Conservation (phyloP, 2,797 vertebrate genomes). For the Coregonus ussuriensis region DNA sequence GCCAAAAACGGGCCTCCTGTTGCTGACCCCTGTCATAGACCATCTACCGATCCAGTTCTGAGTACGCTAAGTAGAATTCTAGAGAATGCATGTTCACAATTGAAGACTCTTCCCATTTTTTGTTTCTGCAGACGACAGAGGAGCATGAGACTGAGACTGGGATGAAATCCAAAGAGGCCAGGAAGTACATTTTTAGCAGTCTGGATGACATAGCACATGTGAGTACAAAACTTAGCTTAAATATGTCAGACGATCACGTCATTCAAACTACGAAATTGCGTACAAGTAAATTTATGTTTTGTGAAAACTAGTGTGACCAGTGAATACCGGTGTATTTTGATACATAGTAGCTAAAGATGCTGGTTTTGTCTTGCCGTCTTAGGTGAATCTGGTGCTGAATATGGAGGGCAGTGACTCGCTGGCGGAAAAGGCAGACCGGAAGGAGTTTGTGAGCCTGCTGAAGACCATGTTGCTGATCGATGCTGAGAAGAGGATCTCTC, state of each 20-base stretch:
- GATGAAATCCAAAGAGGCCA: slow-evolving; percentile 98
- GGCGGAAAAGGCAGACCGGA: slow-evolving; percentile 92
- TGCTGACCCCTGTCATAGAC: not conserved
- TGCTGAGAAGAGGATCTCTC: slow-evolving; percentile 89
- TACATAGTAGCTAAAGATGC: too few relatives aligned
- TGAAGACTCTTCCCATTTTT: not conserved
- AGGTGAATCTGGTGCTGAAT: slow-evolving; percentile 97
- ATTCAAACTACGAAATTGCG: too few relatives aligned
- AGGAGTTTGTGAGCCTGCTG: slow-evolving; percentile 93
- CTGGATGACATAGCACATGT: slow-evolving; percentile 96
- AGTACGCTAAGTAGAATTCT: not conserved
- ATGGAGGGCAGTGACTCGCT: slow-evolving; percentile 91
- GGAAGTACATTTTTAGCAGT: slow-evolving; percentile 98
- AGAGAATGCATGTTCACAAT: not conserved
- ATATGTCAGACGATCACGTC: not conserved
- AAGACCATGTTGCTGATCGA: slow-evolving; percentile 96
- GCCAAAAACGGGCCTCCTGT: slow-evolving; percentile 70
- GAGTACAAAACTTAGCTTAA: slow-evolving; percentile 64
- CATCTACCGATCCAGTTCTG: not conserved
- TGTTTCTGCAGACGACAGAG: slow-evolving; percentile 84
- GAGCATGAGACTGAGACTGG: slow-evolving; percentile 96
- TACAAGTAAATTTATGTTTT: not conserved
- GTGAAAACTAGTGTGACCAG: not conserved
- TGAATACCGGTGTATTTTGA: too few relatives aligned
- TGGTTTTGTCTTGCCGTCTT: not conserved